phyloP scores from a whole-genome alignment of 2,113 vertebrate species.

The Neolamprologus fasciatus region DNA sequence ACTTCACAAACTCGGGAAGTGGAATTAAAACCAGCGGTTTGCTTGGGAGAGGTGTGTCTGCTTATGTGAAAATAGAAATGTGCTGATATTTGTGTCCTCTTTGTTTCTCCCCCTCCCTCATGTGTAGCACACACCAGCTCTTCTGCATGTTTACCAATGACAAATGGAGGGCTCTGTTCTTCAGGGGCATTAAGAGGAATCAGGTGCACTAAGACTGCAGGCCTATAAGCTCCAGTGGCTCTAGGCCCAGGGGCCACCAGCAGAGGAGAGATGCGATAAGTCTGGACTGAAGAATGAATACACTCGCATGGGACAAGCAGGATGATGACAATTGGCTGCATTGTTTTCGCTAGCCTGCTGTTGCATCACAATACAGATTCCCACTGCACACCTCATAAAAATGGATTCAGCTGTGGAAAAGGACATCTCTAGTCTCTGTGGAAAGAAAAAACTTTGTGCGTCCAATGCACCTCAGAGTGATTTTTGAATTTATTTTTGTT shows the following conservation, averaged over 20 bases:
- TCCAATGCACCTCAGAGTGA: fast-evolving
- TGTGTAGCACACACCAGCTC: slow-evolving; percentile 33
- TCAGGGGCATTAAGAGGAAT: slow-evolving; percentile 58
- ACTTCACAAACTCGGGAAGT: not conserved
- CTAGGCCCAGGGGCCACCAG: slow-evolving; percentile 58
- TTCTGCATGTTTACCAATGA: slow-evolving; percentile 68
- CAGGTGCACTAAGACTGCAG: slow-evolving; percentile 49
- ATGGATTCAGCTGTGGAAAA: slow-evolving; percentile 36
- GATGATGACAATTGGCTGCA: slow-evolving; percentile 25
- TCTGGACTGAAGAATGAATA: slow-evolving; percentile 54
- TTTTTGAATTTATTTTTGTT: not conserved
- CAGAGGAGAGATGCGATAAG: slow-evolving; percentile 42
- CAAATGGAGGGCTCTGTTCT: slow-evolving; percentile 66
- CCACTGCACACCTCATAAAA: slow-evolving; percentile 38
- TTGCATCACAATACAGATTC: slow-evolving; percentile 51
- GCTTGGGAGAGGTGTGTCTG: not conserved
- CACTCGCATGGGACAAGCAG: slow-evolving; percentile 46
- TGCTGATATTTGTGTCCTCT: slow-evolving; percentile 55
- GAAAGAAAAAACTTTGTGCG: not conserved
- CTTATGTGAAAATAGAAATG: slow-evolving; percentile 17
- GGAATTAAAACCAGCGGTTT: not conserved
- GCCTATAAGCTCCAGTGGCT: slow-evolving; percentile 45
- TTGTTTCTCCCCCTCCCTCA: slow-evolving; percentile 27
- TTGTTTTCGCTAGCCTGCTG: slow-evolving; percentile 59
- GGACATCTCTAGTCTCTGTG: slow-evolving; percentile 12